These are phyloP conservation scores for Nudaria mundana DNA, from an alignment of 2,888 invertebrate species.

Conservation along the genomic window DNA sequence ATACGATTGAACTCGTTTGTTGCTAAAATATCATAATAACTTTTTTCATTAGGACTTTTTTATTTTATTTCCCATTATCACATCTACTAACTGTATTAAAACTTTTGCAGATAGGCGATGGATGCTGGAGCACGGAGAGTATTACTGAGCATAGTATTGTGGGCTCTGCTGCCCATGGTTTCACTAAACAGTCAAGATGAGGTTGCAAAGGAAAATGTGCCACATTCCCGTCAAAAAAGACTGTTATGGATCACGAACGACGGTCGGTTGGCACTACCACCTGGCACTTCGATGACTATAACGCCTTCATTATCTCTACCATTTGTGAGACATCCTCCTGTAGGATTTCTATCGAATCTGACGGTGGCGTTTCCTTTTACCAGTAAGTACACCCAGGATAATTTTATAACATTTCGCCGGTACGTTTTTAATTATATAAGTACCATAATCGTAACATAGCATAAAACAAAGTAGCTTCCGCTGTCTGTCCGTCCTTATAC, in stretches of 20 bases:
- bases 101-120: slow-evolving; percentile 68
- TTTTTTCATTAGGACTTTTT: too few relatives aligned
- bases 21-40: too few relatives aligned
- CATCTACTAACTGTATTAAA: too few relatives aligned
- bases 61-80: too few relatives aligned
- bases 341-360: slow-evolving; percentile 92
- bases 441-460: background rate
- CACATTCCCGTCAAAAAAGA: slow-evolving; percentile 90
- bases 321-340: slow-evolving; percentile 91
- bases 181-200: slow-evolving; percentile 53
- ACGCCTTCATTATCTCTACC: slow-evolving; percentile 91
- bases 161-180: slow-evolving; percentile 67
- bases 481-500: too few relatives aligned
- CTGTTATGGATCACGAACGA: slow-evolving; percentile 93
- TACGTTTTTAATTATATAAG: background rate
- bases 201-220: slow-evolving; percentile 64
- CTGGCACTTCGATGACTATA: slow-evolving; percentile 89
- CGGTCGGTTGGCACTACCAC: slow-evolving; percentile 90
- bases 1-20: too few relatives aligned
- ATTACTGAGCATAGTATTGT: slow-evolving; percentile 69
- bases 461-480: too few relatives aligned
- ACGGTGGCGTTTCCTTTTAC: slow-evolving; percentile 92
- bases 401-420: background rate
- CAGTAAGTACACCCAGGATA: slow-evolving; percentile 83
- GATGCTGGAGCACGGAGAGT: slow-evolving; percentile 68